Percentiles rank a stretch among this genome's conserved stretches.
phyloP scores from a whole-genome alignment of 2,113 vertebrate species.

The Ophthalmolycus amberensis region DNA sequence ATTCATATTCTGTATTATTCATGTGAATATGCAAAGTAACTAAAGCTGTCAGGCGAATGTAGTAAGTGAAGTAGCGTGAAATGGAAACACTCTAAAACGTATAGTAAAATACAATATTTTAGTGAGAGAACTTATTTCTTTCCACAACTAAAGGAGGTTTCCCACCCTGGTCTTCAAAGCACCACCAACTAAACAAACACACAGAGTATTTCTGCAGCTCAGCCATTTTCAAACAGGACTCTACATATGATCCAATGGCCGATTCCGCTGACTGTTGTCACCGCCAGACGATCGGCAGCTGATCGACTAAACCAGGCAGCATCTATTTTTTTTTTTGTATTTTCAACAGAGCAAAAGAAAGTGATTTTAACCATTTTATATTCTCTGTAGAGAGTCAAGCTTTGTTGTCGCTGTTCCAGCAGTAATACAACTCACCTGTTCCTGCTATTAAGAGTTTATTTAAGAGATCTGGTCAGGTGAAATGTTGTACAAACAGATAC shows the following conservation, averaged over 20 bases:
- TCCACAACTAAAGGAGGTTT: not conserved
- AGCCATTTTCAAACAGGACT: not conserved
- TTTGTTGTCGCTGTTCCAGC: not conserved
- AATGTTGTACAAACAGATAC: not conserved
- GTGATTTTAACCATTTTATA: conserved; percentile 35
- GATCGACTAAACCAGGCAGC: conserved; percentile 15
- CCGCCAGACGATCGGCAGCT: not conserved
- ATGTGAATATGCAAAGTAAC: not conserved
- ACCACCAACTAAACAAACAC: not conserved
- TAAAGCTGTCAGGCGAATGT: not conserved
- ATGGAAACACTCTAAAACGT: not conserved
- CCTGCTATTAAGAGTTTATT: not conserved
- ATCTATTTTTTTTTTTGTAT: not conserved
- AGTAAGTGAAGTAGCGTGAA: not conserved
- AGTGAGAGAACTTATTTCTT: not conserved
- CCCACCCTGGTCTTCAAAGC: conserved; percentile 19
- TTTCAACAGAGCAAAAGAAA: conserved; percentile 15
- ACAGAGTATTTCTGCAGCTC: not conserved
- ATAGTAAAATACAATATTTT: not conserved
- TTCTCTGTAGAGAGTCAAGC: conserved; percentile 16
- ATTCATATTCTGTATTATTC: not conserved
- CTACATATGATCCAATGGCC: conserved; percentile 25
- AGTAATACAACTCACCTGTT: conserved; percentile 18
- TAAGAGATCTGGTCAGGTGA: not conserved
- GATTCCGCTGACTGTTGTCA: conserved; percentile 44